A percentile compares a stretch with the other conserved stretches of the same genome.
Evolutionary conservation across 2,797 vertebrate genomes (phyloP).

Genomic region (Novumbra hubbsi): DNA sequence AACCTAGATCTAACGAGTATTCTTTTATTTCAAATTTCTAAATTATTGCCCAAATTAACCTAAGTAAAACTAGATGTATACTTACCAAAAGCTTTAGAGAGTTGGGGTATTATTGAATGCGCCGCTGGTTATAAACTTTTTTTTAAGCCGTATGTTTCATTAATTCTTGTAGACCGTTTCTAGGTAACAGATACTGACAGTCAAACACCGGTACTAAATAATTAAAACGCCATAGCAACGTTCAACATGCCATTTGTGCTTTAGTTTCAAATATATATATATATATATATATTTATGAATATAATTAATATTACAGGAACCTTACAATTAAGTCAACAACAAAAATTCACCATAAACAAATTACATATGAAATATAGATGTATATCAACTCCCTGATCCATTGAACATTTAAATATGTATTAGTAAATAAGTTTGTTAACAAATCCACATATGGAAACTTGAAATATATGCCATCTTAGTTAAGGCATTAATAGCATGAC

Average conservation of each 20-base stretch:
- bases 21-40: background rate
- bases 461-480: too few species aligned
- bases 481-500: too few species aligned
- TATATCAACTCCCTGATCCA: too few species aligned
- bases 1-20: background rate
- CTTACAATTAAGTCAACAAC: too few species aligned
- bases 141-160: background rate
- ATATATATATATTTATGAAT: too few species aligned
- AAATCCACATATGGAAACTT: too few species aligned
- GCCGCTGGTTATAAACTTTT: background rate
- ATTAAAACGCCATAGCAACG: slow-evolving; percentile 41
- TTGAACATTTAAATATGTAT: too few species aligned
- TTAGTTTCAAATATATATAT: background rate
- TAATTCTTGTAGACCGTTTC: slow-evolving; percentile 32
- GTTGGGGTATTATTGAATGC: slow-evolving; percentile 2
- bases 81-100: slow-evolving; percentile 24
- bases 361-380: too few species aligned
- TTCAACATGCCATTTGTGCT: background rate
- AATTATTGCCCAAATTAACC: background rate
- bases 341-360: too few species aligned
- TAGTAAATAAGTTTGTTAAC: too few species aligned
- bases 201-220: slow-evolving; percentile 29
- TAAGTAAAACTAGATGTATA: background rate
- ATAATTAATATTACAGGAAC: too few species aligned
- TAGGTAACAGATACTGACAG: slow-evolving; percentile 32